Percentiles rank a stretch among this genome's conserved stretches.
These are phyloP conservation scores for Chloropsis cyanopogon DNA, from an alignment of 2,113 vertebrate genomes.

Conservation along the genomic window DNA sequence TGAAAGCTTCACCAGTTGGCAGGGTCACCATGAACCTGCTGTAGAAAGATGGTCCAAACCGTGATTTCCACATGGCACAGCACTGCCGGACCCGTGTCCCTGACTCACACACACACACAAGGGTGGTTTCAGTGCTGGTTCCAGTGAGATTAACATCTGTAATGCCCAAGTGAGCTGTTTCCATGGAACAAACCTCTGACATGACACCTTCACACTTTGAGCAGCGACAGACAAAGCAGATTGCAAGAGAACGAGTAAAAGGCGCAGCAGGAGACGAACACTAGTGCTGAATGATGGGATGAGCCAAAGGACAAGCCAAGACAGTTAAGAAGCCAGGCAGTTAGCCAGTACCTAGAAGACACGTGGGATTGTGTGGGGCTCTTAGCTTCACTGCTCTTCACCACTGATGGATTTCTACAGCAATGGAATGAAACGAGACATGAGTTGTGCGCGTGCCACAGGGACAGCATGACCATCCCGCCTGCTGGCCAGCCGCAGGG, in stretches of 20 bases:
- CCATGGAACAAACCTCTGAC: not conserved
- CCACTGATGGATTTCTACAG: conserved; percentile 79
- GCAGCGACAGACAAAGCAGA: not conserved
- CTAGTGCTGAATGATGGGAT: not conserved
- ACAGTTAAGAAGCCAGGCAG: not conserved
- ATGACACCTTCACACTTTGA: not conserved
- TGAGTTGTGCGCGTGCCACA: conserved; percentile 12
- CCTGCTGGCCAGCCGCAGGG: not conserved
- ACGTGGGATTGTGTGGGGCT: conserved; percentile 78
- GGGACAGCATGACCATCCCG: not conserved
- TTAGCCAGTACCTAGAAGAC: conserved; percentile 78
- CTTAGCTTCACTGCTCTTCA: conserved; percentile 83
- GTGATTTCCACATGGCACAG: not conserved
- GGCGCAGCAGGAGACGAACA: accelerated
- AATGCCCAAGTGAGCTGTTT: not conserved
- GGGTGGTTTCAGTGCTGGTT: not conserved
- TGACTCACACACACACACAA: accelerated
- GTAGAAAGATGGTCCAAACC: not conserved
- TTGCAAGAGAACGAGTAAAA: not conserved
- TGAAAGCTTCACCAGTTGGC: not conserved
- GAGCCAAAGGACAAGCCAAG: conserved; percentile 53
- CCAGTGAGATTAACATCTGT: not conserved
- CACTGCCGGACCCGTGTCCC: accelerated
- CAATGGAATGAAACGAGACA: conserved; percentile 75
- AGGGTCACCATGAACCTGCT: not conserved